Evolutionary conservation across 2,113 vertebrate genomes (phyloP).

Genomic region (Felis chaus): DNA sequence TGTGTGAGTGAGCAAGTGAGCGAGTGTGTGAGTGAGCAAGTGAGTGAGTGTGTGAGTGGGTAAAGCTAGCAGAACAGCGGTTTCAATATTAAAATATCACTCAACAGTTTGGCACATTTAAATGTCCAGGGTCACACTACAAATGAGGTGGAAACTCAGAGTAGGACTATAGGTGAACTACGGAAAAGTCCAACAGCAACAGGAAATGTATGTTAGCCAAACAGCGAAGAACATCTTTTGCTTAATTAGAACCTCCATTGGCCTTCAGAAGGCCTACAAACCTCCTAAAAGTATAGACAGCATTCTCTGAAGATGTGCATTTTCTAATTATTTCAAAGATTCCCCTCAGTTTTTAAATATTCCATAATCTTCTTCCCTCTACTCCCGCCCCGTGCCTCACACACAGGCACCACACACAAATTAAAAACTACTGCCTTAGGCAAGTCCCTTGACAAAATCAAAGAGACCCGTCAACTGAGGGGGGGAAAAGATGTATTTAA

Average conservation of each 20-base stretch:
- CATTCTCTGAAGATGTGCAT: background rate
- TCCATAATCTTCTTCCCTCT: background rate
- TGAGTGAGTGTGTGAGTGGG: constrained; percentile 6
- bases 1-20: background rate
- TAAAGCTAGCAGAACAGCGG: background rate
- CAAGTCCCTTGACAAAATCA: background rate
- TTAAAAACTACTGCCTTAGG: background rate
- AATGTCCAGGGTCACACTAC: background rate
- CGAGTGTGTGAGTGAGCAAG: background rate
- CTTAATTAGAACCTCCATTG: background rate
- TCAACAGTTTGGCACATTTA: background rate
- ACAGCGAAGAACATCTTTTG: background rate
- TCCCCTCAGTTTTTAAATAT: background rate
- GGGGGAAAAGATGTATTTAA: background rate
- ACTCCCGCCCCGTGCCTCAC: background rate
- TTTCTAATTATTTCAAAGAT: background rate
- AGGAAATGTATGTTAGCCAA: background rate
- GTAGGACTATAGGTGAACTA: background rate
- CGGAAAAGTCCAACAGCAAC: background rate
- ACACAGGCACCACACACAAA: background rate
- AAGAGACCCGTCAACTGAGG: background rate
- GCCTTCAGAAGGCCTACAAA: background rate
- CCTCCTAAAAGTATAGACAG: background rate
- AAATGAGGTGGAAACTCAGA: background rate
- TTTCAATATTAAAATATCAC: constrained; percentile 56